These are phyloP conservation scores for Pipistrellus kuhlii DNA, from an alignment of 2,797 vertebrate species.

Conservation along the genomic window DNA sequence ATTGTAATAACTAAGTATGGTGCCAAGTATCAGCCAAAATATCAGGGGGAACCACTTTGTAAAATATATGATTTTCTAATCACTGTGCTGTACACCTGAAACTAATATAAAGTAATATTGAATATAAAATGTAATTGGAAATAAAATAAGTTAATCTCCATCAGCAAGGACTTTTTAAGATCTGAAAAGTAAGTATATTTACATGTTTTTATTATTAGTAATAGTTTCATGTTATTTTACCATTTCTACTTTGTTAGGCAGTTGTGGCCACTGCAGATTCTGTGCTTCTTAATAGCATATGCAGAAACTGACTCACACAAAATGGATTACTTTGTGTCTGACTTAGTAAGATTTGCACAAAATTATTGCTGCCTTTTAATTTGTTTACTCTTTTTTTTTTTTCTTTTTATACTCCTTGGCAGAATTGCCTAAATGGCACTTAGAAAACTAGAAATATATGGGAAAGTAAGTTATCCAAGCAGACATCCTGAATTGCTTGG, in stretches of 20 bases:
- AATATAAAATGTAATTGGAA: neutral
- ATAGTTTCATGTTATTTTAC: slow-evolving; percentile 27
- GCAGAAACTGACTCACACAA: slow-evolving; percentile 14
- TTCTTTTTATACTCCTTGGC: slow-evolving; percentile 33
- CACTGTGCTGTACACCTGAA: neutral
- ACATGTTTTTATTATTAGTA: slow-evolving; percentile 22
- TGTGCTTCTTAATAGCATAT: neutral
- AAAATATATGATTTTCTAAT: neutral
- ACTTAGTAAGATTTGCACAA: slow-evolving; percentile 55
- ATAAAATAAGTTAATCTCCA: neutral
- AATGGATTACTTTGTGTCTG: slow-evolving; percentile 22
- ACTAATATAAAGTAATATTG: neutral
- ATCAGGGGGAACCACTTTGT: neutral
- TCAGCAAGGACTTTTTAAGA: slow-evolving; percentile 5
- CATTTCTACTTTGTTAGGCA: slow-evolving; percentile 28
- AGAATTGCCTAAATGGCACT: slow-evolving; percentile 64
- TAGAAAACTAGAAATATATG: slow-evolving; percentile 71
- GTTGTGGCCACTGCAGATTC: neutral
- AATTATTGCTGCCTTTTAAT: slow-evolving; percentile 60
- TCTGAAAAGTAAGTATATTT: neutral
- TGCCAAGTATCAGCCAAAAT: neutral
- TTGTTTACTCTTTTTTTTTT: slow-evolving; percentile 52
- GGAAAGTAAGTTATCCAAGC: slow-evolving; percentile 66
- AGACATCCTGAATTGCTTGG: slow-evolving; percentile 74
- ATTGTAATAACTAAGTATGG: neutral